Percentiles rank a stretch among this genome's conserved stretches.
phyloP scores from a whole-genome alignment of 37 sponge, comb jelly and placozoan genomes.

The Bolinopsis microptera region DNA sequence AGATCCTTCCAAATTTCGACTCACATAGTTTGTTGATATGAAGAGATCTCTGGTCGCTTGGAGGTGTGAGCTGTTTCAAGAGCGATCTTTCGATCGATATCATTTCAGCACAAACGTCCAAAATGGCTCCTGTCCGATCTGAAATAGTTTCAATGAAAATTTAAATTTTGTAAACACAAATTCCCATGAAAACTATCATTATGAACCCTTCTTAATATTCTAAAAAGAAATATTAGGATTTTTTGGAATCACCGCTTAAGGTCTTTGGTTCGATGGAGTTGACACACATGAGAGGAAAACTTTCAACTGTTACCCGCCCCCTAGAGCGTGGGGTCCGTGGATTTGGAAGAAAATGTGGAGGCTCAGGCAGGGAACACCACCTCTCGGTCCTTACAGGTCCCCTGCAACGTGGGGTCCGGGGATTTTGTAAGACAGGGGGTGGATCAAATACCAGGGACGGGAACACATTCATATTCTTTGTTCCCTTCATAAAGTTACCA shows the following conservation, averaged over 20 bases:
- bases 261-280: not conserved
- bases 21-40: constrained; percentile 47
- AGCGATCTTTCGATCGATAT: constrained; percentile 24
- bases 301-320: not conserved
- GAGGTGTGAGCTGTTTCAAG: constrained; percentile 28
- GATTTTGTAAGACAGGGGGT: not conserved
- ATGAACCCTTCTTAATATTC: too few relatives aligned
- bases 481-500: not conserved
- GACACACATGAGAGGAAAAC: not conserved
- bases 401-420: constrained; percentile 3
- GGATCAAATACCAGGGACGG: not conserved
- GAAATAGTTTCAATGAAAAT: not conserved
- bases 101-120: constrained; percentile 63
- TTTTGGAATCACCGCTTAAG: too few relatives aligned
- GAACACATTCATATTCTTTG: not conserved
- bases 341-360: not conserved
- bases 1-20: too few relatives aligned
- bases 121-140: not conserved
- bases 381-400: not conserved
- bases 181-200: too few relatives aligned
- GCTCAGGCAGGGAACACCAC: not conserved
- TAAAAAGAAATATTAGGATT: too few relatives aligned
- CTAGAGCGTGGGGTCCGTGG: not conserved
- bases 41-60: not conserved
- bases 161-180: too few relatives aligned